phyloP scores from a whole-genome alignment of 2,888 invertebrate genomes.

The Caenorhabditis doughertyi region DNA sequence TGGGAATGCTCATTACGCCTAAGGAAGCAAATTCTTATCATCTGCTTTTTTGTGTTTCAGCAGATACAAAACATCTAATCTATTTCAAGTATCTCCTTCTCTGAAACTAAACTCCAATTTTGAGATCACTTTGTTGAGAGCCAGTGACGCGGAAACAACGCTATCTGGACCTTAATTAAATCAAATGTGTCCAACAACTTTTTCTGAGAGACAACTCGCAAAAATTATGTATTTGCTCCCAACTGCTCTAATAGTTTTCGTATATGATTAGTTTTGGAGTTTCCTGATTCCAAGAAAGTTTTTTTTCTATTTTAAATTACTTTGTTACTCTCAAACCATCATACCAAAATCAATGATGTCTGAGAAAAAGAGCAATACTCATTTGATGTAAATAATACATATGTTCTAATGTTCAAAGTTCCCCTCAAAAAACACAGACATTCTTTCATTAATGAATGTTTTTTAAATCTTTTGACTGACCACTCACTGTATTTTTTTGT shows the following conservation, averaged over 20 bases:
- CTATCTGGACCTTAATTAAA: constrained; percentile 20
- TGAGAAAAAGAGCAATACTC: background rate
- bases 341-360: background rate
- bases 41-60: too few relatives aligned
- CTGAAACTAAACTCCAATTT: background rate
- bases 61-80: too few relatives aligned
- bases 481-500: background rate
- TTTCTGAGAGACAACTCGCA: background rate
- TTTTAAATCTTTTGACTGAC: constrained; percentile 9
- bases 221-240: constrained; percentile 11
- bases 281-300: background rate
- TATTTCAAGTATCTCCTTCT: background rate
- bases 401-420: constrained; percentile 9
- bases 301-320: background rate
- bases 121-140: background rate
- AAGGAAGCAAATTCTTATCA: too few relatives aligned
- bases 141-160: constrained; percentile 5
- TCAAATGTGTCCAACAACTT: background rate
- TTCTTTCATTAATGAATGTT: background rate
- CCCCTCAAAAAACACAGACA: constrained; percentile 9
- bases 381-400: background rate
- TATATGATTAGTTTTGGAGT: background rate
- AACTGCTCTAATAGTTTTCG: background rate
- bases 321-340: background rate
- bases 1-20: too few relatives aligned